phyloP scores from a whole-genome alignment of 2,797 vertebrate species.

The Myotis pilosus region DNA sequence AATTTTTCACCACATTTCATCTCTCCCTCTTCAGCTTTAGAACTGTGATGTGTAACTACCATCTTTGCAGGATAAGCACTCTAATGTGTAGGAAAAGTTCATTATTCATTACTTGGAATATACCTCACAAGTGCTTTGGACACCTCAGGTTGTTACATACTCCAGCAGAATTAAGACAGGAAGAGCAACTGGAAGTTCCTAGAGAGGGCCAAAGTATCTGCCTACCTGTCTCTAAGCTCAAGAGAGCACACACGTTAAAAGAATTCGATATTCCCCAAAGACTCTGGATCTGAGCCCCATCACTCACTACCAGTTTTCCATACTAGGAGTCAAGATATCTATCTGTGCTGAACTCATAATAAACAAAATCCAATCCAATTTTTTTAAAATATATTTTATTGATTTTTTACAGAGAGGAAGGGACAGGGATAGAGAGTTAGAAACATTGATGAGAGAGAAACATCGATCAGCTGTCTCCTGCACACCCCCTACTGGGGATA shows the following conservation, averaged over 20 bases:
- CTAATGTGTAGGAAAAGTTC: not conserved
- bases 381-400: not conserved
- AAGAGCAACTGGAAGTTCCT: conserved; percentile 6
- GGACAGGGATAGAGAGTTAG: too few species aligned
- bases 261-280: not conserved
- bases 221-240: not conserved
- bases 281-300: not conserved
- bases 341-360: not conserved
- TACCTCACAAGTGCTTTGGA: not conserved
- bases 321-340: not conserved
- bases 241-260: not conserved
- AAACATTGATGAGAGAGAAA: too few species aligned
- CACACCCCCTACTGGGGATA: too few species aligned
- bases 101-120: not conserved
- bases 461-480: too few species aligned
- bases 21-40: not conserved
- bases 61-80: not conserved
- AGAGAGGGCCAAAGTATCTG: not conserved
- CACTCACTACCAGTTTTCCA: not conserved
- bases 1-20: not conserved
- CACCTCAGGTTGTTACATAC: not conserved
- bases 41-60: not conserved
- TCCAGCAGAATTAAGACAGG: not conserved
- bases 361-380: conserved; percentile 14
- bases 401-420: too few species aligned